Evolutionary conservation across 1,140 invertebrate species (phyloP), one percentile per base, ranked within the genome.

Genomic region (Diorhabda elongata): DNA sequence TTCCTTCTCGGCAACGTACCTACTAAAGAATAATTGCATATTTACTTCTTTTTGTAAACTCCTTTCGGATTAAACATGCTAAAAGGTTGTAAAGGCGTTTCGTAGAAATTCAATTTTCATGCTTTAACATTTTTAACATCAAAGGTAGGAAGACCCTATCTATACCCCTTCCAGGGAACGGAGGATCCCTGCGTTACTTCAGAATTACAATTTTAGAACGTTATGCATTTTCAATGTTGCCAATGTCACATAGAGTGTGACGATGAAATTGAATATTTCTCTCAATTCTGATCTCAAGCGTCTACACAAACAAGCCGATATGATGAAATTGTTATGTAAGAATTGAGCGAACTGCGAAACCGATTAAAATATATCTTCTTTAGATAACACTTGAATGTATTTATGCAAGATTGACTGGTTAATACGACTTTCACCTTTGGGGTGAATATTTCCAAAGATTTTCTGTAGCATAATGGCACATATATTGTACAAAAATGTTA

Each of bases 71-170:
- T 75, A 75, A 75, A 75, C 73, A 74, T 72, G 74, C 73, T 75
- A 75, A 75, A 75, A 75, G 74, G 74, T 72, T 74, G 70, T 69
- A 73, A 75, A 75, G 74, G 71, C 74, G 74, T 70, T 75, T 72
- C 73, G 62, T 64, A 60, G 67, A 74, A 75, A 75, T 75, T 74
- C 74, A 75, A 75, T 75, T 75, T 75, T 75, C 74, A 69, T 74
- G 74, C 74, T 75, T 72, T 74, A 74, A 74, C 73, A 72, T 74
- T 75, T 71, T 71, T 72, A 70, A 75, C 74, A 74, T 75, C 74
- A 75, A 75, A 75, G 73, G 74, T 75, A 74, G 74, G 73, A 74
- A 70, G 70, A 74, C 72, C 70, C 72, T 73, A 72, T 74, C 74
- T 56, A 11, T 57, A 52, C 52, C 45, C 63, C 45, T 64, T 52